Conservation (phyloP, 2,888 invertebrate genomes). For the Pseudanteris insignis region DNA sequence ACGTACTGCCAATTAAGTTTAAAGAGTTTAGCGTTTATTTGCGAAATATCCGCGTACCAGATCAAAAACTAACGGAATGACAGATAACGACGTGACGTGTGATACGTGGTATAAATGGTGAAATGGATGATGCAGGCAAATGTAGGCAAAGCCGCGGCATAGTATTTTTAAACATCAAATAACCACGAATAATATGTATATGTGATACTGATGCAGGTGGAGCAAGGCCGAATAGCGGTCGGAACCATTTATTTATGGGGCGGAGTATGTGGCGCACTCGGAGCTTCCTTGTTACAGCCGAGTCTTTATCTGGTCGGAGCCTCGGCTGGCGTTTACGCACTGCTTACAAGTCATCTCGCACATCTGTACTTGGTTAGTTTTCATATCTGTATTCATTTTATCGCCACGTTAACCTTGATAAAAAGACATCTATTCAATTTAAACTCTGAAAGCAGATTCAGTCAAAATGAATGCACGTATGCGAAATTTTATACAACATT, state of each 20-base stretch:
- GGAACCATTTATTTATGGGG: constrained; percentile 78
- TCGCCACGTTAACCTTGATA: too few species aligned
- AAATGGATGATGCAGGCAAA: constrained; percentile 11
- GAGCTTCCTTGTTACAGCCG: constrained; percentile 79
- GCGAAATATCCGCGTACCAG: constrained; percentile 1
- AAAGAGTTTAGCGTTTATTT: constrained; percentile 6
- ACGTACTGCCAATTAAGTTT: too few species aligned
- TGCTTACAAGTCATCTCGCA: constrained; percentile 86
- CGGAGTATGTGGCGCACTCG: constrained; percentile 79
- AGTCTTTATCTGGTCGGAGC: constrained; percentile 84
- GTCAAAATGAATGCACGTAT: too few species aligned
- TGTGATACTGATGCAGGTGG: constrained; percentile 65
- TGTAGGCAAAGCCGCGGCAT: constrained; percentile 1
- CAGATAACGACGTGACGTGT: constrained; percentile 12
- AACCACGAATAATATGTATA: constrained; percentile 16
- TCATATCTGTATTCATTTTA: too few species aligned
- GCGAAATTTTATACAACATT: too few species aligned
- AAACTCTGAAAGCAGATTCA: too few species aligned
- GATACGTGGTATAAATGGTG: constrained; percentile 12
- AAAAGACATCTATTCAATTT: too few species aligned
- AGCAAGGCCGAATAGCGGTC: constrained; percentile 80
- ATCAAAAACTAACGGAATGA: constrained; percentile 11
- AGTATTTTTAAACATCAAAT: constrained; percentile 21
- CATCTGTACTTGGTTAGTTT: constrained; percentile 77
- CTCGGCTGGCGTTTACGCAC: constrained; percentile 89